Conservation (phyloP, 2,888 invertebrate genomes). For the Andrena minutula region DNA sequence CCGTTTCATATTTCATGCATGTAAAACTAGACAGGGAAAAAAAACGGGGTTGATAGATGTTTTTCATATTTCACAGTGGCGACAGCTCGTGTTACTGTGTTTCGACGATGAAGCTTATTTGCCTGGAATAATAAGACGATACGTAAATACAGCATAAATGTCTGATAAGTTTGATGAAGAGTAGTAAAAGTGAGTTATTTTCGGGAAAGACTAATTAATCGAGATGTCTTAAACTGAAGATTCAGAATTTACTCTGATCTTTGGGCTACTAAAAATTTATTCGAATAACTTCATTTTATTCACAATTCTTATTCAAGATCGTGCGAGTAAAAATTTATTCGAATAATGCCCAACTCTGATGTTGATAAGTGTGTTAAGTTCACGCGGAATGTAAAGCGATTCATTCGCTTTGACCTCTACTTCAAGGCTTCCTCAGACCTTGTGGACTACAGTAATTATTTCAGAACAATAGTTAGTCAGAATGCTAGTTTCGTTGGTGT, state of each 20-base stretch:
- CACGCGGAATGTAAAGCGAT: no score
- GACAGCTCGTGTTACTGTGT: background rate
- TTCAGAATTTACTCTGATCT: background rate
- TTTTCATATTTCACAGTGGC: slow-evolving; percentile 12
- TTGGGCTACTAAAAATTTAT: background rate
- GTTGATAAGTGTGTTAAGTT: background rate
- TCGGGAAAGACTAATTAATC: background rate
- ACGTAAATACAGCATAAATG: background rate
- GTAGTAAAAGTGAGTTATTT: background rate
- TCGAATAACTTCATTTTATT: background rate
- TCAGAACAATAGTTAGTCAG: background rate
- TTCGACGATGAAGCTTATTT: background rate
- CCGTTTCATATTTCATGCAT: slow-evolving; percentile 24
- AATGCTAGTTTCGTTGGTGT: background rate
- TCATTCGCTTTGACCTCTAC: no score
- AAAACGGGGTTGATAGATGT: background rate
- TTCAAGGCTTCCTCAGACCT: background rate
- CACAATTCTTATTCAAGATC: no score
- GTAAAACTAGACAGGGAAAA: slow-evolving; percentile 11
- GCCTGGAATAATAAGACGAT: background rate
- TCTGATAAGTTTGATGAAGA: no score
- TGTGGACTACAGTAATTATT: background rate
- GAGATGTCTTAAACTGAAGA: background rate
- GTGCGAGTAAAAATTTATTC: no score
- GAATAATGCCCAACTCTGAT: background rate